Conservation (phyloP, 2,797 vertebrate species). For the Labroides dimidiatus region DNA sequence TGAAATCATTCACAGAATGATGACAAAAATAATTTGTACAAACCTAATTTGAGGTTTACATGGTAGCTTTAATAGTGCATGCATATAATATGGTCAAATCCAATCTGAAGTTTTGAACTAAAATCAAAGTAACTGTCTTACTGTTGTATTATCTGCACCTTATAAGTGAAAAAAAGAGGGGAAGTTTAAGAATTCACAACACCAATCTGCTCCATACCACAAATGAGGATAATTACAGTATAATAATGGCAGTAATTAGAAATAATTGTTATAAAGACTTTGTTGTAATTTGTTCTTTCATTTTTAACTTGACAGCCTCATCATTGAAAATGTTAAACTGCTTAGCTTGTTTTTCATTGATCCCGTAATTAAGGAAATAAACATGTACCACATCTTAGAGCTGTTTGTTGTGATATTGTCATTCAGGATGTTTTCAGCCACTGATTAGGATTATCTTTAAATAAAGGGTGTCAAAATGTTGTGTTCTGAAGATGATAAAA, state of each 20-base stretch:
- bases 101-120: too few species aligned
- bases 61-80: too few species aligned
- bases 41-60: too few species aligned
- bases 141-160: too few species aligned
- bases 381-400: conserved; percentile 35
- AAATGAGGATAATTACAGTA: conserved; percentile 68
- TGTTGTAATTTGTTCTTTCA: conserved; percentile 57
- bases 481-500: conserved; percentile 3
- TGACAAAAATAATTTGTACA: too few species aligned
- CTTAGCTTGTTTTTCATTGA: conserved; percentile 14
- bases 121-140: too few species aligned
- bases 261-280: conserved; percentile 54
- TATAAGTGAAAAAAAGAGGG: background rate
- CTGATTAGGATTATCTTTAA: conserved; percentile 29
- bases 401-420: conserved; percentile 47
- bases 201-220: conserved; percentile 29
- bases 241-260: conserved; percentile 64
- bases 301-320: conserved; percentile 50
- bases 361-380: conserved; percentile 45
- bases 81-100: too few species aligned
- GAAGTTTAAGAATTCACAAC: conserved; percentile 8
- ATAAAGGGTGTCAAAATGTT: conserved; percentile 19
- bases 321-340: conserved; percentile 45
- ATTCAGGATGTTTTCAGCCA: conserved; percentile 39
- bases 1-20: too few species aligned